phyloP scores from a whole-genome alignment of 2,113 vertebrate species.

The Halcyon malimbica region DNA sequence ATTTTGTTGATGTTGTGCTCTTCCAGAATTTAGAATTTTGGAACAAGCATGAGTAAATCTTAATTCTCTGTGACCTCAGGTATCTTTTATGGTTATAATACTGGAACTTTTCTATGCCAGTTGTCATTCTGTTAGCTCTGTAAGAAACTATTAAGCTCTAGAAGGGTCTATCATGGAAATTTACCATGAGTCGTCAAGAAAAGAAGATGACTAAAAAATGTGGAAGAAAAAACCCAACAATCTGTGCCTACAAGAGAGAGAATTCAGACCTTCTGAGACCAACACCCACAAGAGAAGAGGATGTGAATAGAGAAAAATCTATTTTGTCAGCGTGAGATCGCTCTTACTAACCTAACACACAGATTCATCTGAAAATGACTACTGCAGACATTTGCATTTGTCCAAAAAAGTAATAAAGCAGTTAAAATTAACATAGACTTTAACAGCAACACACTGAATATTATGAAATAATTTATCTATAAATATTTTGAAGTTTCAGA shows the following conservation, averaged over 20 bases:
- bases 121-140: not conserved
- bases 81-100: not conserved
- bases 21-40: not conserved
- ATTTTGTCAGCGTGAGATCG: not conserved
- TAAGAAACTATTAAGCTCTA: not conserved
- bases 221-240: not conserved
- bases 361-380: not conserved
- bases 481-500: not conserved
- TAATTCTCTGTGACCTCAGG: not conserved
- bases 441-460: not conserved
- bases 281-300: not conserved
- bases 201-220: not conserved
- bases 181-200: not conserved
- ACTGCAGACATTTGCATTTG: not conserved
- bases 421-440: not conserved
- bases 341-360: not conserved
- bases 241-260: not conserved
- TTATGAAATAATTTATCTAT: not conserved
- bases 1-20: not conserved
- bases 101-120: not conserved
- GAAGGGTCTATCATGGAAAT: not conserved
- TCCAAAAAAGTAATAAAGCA: not conserved
- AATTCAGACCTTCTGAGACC: not conserved
- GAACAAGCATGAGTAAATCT: not conserved
- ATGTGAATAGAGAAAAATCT: not conserved